Percentiles rank a stretch among this genome's conserved stretches.
phyloP scores from a whole-genome alignment of 2,797 vertebrate genomes.

The Buceros bicornis region DNA sequence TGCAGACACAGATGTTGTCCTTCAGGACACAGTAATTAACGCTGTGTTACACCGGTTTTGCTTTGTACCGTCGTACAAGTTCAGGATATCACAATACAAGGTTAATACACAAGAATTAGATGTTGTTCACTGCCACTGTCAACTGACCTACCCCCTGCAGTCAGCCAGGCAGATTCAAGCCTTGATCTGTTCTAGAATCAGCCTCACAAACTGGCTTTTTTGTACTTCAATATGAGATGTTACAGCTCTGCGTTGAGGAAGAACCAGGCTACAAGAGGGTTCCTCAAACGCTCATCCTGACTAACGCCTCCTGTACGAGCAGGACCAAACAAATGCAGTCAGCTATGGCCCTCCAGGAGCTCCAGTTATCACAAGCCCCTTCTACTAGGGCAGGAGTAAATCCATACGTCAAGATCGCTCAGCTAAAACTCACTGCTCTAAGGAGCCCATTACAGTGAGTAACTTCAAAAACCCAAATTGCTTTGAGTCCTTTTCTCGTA shows the following conservation, averaged over 20 bases:
- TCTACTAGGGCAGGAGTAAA: not conserved
- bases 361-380: not conserved
- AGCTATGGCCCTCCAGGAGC: rapidly evolving
- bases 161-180: not conserved
- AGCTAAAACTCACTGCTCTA: not conserved
- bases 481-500: not conserved
- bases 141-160: not conserved
- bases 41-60: rapidly evolving
- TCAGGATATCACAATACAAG: rapidly evolving
- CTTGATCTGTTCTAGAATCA: not conserved
- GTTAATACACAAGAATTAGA: rapidly evolving
- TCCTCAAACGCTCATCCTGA: not conserved
- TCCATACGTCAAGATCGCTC: not conserved
- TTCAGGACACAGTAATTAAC: rapidly evolving
- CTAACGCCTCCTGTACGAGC: not conserved
- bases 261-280: not conserved
- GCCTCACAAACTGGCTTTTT: not conserved
- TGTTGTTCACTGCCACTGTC: not conserved
- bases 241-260: not conserved
- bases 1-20: rapidly evolving
- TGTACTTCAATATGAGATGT: not conserved
- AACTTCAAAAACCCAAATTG: not conserved
- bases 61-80: rapidly evolving
- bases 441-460: not conserved
- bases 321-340: not conserved